Conservation (phyloP, 2,113 vertebrate species). For the Hemichromis elongatus region DNA sequence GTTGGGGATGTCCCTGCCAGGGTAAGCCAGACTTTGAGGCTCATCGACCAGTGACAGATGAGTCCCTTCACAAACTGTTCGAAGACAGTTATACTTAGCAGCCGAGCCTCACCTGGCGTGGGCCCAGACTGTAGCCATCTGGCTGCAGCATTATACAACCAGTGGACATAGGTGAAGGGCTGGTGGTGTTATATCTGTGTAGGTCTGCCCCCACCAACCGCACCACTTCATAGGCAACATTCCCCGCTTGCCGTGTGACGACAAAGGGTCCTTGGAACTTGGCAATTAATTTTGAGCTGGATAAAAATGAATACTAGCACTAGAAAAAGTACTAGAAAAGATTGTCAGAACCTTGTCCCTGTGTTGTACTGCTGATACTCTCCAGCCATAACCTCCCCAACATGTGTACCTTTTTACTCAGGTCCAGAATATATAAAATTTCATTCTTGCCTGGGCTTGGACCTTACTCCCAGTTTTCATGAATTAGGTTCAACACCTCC, state of each 20-base stretch:
- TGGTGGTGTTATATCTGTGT: background rate
- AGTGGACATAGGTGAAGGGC: background rate
- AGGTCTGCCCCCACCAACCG: no score
- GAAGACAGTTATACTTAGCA: background rate
- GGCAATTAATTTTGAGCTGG: background rate
- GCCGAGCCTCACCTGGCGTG: fast-evolving
- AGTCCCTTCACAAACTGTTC: background rate
- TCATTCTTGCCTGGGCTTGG: background rate
- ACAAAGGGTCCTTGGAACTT: background rate
- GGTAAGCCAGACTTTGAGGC: background rate
- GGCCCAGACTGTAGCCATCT: background rate
- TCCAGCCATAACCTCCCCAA: background rate
- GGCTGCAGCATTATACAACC: background rate
- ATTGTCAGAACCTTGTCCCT: background rate
- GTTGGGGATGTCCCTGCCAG: background rate
- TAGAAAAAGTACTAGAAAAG: no score
- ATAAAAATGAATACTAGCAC: background rate
- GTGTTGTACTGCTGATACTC: background rate
- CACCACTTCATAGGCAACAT: background rate
- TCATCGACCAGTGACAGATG: fast-evolving
- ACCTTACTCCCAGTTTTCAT: background rate
- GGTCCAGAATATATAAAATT: background rate
- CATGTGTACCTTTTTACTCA: background rate
- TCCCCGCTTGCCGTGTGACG: background rate
- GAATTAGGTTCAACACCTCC: background rate